A percentile compares a stretch with the other conserved stretches of the same genome.
Conservation (phyloP, 2,113 vertebrate species). For the Holacanthus passer region DNA sequence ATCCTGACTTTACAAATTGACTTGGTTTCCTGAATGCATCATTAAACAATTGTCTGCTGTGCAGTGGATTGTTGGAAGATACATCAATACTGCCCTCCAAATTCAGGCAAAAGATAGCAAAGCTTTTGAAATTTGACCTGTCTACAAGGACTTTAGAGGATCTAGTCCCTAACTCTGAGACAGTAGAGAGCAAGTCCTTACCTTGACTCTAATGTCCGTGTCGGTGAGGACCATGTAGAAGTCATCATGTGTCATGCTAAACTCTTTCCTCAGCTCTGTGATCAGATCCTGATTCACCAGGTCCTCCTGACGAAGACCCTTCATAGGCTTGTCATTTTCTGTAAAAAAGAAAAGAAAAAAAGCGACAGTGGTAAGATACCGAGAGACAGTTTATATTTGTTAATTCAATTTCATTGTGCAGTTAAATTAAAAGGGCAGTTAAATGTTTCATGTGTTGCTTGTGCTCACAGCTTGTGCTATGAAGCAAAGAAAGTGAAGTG, state of each 20-base stretch:
- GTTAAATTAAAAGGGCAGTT: no score
- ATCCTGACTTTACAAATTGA: neutral
- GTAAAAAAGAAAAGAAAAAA: conserved; percentile 10
- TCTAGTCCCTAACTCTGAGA: neutral
- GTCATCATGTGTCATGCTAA: conserved; percentile 94
- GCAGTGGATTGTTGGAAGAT: no score
- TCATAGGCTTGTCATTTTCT: conserved; percentile 98
- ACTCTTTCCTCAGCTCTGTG: conserved; percentile 93
- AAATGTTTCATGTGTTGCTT: neutral
- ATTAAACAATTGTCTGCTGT: no score
- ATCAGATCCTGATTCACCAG: conserved; percentile 95
- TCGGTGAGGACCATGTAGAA: conserved; percentile 98
- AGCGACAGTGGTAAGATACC: neutral
- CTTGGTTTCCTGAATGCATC: neutral
- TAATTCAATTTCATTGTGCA: neutral
- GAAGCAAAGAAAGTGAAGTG: neutral
- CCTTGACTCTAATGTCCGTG: conserved; percentile 95
- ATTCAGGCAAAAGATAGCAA: no score
- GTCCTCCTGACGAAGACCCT: conserved; percentile 92
- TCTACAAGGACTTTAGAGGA: neutral
- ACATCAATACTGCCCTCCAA: no score
- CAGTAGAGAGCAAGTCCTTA: conserved; percentile 52
- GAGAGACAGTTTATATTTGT: neutral
- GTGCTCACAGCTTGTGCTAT: neutral
- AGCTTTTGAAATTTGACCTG: no score